Percentiles rank a stretch among this genome's conserved stretches.
Conservation (phyloP, 2,797 vertebrate genomes). For the Trematomus bernacchii region DNA sequence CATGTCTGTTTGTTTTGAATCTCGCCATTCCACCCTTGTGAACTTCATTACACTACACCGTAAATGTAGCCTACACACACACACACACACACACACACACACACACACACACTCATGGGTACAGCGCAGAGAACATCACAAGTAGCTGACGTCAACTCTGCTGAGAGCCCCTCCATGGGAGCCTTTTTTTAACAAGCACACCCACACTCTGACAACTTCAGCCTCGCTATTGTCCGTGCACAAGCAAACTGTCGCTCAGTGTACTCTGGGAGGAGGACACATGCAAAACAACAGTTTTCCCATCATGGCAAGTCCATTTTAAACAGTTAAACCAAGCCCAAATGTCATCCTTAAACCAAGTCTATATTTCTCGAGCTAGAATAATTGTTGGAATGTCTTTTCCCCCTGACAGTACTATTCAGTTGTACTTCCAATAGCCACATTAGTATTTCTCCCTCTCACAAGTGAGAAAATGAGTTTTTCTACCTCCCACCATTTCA, state of each 20-base stretch:
- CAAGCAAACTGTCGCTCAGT: constrained; percentile 64
- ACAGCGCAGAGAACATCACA: constrained; percentile 61
- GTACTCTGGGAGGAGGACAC: constrained; percentile 49
- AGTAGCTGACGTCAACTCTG: constrained; percentile 76
- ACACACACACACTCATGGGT: constrained; percentile 25
- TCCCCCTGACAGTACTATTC: constrained; percentile 53
- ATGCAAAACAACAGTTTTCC: constrained; percentile 54
- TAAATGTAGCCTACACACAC: constrained; percentile 47
- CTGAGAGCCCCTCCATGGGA: constrained; percentile 68
- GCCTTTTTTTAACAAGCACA: constrained; percentile 75
- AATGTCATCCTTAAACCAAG: constrained; percentile 55
- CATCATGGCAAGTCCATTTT: constrained; percentile 53
- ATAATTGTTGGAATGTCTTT: constrained; percentile 53
- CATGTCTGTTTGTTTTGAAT: constrained; percentile 39
- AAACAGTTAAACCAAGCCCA: constrained; percentile 30
- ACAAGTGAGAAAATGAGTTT: constrained; percentile 80
- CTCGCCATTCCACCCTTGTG: constrained; percentile 38
- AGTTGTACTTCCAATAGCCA: constrained; percentile 70
- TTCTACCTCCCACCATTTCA: constrained; percentile 83
- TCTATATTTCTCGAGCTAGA: constrained; percentile 51
- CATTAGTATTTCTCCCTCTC: constrained; percentile 75
- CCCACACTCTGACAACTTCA: constrained; percentile 79
- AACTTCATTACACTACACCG: constrained; percentile 36
- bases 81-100: constrained; percentile 4
- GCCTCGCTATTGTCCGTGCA: constrained; percentile 74